Conservation (phyloP, 2,113 vertebrate species). For the Speoplatyrhinus poulsoni region DNA sequence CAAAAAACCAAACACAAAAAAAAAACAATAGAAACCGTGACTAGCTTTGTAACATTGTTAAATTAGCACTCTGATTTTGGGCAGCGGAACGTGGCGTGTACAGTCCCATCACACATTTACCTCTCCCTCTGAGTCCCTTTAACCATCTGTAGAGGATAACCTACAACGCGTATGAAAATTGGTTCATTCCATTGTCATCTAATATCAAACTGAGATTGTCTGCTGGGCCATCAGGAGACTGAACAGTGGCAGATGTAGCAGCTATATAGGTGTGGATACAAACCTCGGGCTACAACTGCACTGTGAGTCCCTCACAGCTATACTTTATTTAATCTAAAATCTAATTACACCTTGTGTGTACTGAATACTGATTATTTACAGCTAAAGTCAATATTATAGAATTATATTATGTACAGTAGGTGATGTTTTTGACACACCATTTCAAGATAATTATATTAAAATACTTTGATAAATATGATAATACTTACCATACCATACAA, state of each 20-base stretch:
- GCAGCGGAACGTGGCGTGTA: constrained; percentile 48
- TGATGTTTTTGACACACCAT: neutral
- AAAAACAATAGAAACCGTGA: constrained; percentile 23
- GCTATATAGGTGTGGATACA: constrained; percentile 67
- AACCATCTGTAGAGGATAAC: constrained; percentile 72
- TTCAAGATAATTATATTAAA: no score
- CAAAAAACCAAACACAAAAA: constrained; percentile 46
- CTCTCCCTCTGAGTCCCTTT: constrained; percentile 70
- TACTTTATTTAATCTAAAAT: constrained; percentile 69
- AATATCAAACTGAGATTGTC: constrained; percentile 71
- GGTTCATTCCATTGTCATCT: constrained; percentile 69
- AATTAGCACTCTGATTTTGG: constrained; percentile 68
- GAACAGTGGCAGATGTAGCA: constrained; percentile 68
- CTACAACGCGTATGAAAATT: constrained; percentile 65
- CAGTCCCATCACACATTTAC: constrained; percentile 65
- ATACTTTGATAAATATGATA: constrained; percentile 51
- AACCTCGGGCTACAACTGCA: constrained; percentile 55
- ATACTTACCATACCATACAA: constrained; percentile 17
- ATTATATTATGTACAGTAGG: constrained; percentile 21
- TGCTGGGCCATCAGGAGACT: constrained; percentile 63
- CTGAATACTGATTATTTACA: constrained; percentile 69
- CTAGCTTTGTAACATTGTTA: constrained; percentile 65
- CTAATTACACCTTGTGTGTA: constrained; percentile 70
- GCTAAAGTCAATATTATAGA: constrained; percentile 45
- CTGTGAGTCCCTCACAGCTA: constrained; percentile 63